Evolutionary conservation across 2,888 invertebrate species (phyloP), one percentile per base, ranked within the genome.

Genomic region (Caenorhabditis sp.): DNA sequence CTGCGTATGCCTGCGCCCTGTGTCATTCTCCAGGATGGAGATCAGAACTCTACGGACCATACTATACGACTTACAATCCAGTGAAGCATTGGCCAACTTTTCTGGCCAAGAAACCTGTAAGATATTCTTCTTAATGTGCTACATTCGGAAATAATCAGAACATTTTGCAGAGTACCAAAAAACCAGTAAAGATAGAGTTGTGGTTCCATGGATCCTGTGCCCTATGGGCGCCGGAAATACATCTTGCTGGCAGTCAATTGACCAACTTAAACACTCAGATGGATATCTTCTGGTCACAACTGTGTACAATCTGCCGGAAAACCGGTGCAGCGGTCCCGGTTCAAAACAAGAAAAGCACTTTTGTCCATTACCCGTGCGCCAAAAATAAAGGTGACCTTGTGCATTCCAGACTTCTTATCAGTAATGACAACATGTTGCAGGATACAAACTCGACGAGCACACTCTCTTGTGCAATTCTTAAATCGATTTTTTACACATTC

Each of bases 161-260:
- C n/a, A n/a, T n/a, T n/a, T 58, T 62, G 35, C 67, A 80, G 71
- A 51, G 15, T 0, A 15, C 28, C 9, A 68, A 64, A 37, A 72
- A 72, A 20, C 51, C 68, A 3, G 47, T 51, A 11, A 67, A 68
- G 18, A 53, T 86, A 15, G 86, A 86, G 24, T 22, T 86, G 11
- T 86, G 86, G 86, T 68, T 86, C 32, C 86, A 86, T 22, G 86
- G 86, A n/a, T 61, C 74, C 0, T 86, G 86, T 53, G 72, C 70
- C 24, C 65, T 86, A n/a, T 84, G 84, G 84, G 81, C 86, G 32
- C 86, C 86, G 8, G 67, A 80, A 20, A 55, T 86, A 13, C 80
- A 84, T 37, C 78, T 86, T 64, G 51, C 55, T 28, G 85, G 82
- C 8, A 78, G 69, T 69, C 70, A 78, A 44, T 62, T 85, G 32